Percentiles rank a stretch among this genome's conserved stretches.
These are phyloP conservation scores for Apodemus sylvaticus DNA, from an alignment of 2,113 vertebrate genomes.

Conservation along the genomic window DNA sequence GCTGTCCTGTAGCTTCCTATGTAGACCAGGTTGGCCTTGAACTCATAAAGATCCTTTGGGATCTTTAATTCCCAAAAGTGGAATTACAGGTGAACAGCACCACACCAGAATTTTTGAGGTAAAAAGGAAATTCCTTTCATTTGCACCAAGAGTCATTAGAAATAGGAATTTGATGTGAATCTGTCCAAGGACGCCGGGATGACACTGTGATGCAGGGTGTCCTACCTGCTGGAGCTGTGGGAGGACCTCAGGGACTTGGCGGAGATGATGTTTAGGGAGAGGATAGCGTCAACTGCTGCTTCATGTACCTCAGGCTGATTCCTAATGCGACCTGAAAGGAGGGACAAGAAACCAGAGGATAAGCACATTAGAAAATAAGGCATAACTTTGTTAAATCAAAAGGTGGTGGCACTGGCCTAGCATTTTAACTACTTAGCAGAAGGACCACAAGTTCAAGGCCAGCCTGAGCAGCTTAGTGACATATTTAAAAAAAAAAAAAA, in stretches of 20 bases:
- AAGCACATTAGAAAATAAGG: neutral
- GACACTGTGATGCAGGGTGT: accelerated
- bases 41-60: neutral
- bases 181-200: neutral
- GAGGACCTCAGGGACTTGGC: conserved; percentile 97
- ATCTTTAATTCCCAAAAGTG: neutral
- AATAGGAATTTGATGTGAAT: neutral
- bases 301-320: conserved; percentile 96
- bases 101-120: neutral
- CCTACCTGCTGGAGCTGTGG: conserved; percentile 95
- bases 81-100: neutral
- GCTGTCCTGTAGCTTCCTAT: neutral
- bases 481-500: neutral
- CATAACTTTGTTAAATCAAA: neutral
- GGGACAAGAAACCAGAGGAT: neutral
- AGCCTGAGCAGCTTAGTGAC: neutral
- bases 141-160: neutral
- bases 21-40: neutral
- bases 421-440: neutral
- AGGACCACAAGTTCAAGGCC: neutral
- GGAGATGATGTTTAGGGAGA: conserved; percentile 98
- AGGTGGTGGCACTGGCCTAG: neutral
- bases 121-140: neutral
- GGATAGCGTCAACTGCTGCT: conserved; percentile 92
- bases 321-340: conserved; percentile 91